Conservation (phyloP, 2,113 vertebrate species). For the Drymodes brunneopygia region DNA sequence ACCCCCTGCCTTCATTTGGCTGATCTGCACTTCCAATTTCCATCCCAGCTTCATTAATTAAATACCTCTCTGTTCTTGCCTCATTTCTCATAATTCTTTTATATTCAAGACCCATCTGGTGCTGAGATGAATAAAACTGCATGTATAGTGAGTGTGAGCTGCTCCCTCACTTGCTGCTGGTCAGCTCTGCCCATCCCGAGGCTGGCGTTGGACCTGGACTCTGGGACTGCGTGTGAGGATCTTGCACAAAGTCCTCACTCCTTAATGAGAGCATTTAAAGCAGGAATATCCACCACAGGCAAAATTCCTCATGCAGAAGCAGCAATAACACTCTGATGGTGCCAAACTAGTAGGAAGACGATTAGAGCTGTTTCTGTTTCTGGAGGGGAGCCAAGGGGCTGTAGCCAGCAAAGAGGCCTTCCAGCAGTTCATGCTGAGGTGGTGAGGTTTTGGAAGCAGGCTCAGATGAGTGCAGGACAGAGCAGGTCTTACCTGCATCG, state of each 20-base stretch:
- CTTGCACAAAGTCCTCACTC: background rate
- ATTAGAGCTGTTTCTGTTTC: slow-evolving; percentile 27
- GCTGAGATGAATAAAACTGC: background rate
- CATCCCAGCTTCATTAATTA: background rate
- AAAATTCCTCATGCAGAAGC: slow-evolving; percentile 35
- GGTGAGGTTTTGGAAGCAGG: background rate
- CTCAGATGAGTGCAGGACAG: background rate
- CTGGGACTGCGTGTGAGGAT: background rate
- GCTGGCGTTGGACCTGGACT: background rate
- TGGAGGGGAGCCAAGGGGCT: slow-evolving; percentile 28
- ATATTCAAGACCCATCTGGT: background rate
- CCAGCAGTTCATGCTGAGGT: background rate
- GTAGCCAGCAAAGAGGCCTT: slow-evolving; percentile 26
- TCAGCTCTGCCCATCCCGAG: background rate
- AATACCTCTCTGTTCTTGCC: background rate
- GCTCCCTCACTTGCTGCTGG: background rate
- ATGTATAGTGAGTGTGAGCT: background rate
- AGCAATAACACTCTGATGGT: background rate
- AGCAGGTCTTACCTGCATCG: background rate
- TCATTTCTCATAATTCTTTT: background rate
- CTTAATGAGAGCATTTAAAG: slow-evolving; percentile 18
- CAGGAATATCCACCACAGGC: background rate
- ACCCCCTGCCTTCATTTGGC: background rate
- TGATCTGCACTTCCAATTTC: background rate
- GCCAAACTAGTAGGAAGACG: slow-evolving; percentile 39